phyloP scores from a whole-genome alignment of 2,888 invertebrate genomes.

The Anodontia alba region DNA sequence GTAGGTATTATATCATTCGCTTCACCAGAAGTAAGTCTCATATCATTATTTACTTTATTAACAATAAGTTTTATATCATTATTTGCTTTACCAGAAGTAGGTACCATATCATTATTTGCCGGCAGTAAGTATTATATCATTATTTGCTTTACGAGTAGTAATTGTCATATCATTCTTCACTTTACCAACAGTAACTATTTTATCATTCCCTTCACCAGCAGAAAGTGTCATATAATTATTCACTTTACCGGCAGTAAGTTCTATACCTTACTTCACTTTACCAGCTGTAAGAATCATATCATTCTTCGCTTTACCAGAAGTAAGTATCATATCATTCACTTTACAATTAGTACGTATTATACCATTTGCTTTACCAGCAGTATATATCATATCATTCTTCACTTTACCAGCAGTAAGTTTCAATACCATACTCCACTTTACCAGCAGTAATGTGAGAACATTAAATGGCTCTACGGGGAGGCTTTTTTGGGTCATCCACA shows the following conservation, averaged over 20 bases:
- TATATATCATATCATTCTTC: slow-evolving; percentile 91
- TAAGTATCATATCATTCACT: slow-evolving; percentile 93
- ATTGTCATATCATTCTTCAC: slow-evolving; percentile 92
- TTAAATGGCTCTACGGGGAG: too few species aligned
- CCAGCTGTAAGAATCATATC: slow-evolving; percentile 92
- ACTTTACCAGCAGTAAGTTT: slow-evolving; percentile 94
- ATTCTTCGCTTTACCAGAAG: slow-evolving; percentile 95
- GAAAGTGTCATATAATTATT: slow-evolving; percentile 92
- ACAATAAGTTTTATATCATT: slow-evolving; percentile 92
- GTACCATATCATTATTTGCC: slow-evolving; percentile 93
- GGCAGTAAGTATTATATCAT: too few species aligned
- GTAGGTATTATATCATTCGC: slow-evolving; percentile 95
- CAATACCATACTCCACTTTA: too few species aligned
- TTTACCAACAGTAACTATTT: slow-evolving; percentile 93
- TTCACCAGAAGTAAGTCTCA: slow-evolving; percentile 91
- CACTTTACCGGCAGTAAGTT: slow-evolving; percentile 93
- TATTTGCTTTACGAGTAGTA: slow-evolving; percentile 94
- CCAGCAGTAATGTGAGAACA: too few species aligned
- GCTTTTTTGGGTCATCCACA: too few species aligned
- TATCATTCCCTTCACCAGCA: slow-evolving; percentile 94
- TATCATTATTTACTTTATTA: slow-evolving; percentile 93
- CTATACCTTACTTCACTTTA: slow-evolving; percentile 93
- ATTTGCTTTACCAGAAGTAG: slow-evolving; percentile 94
- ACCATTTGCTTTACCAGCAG: slow-evolving; percentile 94
- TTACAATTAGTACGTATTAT: too few species aligned